These are phyloP conservation scores for Physocephala rufipes DNA, from an alignment of 2,888 invertebrate species.

Conservation along the genomic window DNA sequence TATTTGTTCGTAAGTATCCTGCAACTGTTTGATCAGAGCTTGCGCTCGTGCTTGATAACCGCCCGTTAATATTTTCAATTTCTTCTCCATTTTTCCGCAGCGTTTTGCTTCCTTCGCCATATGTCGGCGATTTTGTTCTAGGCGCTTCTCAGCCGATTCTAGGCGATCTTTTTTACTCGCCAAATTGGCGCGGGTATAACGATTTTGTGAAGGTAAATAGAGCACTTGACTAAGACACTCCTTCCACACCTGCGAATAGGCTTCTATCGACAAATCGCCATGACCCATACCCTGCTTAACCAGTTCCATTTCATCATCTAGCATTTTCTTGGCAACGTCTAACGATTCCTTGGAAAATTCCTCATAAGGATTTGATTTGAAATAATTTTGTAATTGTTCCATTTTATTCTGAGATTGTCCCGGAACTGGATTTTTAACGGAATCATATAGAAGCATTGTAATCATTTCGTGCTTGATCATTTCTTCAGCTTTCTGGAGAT, in stretches of 20 bases:
- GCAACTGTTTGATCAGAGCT: conserved; percentile 85
- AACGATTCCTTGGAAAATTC: conserved; percentile 76
- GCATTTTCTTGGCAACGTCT: conserved; percentile 71
- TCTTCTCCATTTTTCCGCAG: conserved; percentile 98
- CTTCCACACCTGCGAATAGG: conserved; percentile 96
- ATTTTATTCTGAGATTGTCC: conserved; percentile 63
- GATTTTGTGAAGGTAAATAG: conserved; percentile 89
- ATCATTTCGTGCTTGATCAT: conserved; percentile 96
- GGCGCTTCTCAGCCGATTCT: conserved; percentile 89
- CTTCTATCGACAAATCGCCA: conserved; percentile 90
- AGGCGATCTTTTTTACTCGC: conserved; percentile 96
- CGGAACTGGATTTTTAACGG: conserved; percentile 77
- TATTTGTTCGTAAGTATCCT: conserved; percentile 87
- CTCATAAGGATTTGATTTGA: conserved; percentile 88
- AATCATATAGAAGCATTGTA: conserved; percentile 92
- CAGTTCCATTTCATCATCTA: conserved; percentile 85
- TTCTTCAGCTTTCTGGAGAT: conserved; percentile 95
- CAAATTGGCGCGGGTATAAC: conserved; percentile 92
- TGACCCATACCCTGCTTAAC: conserved; percentile 96
- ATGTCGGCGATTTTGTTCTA: conserved; percentile 92
- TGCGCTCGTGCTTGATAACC: conserved; percentile 87
- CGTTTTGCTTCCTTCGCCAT: conserved; percentile 97
- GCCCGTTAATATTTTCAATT: conserved; percentile 92
- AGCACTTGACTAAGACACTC: conserved; percentile 93
- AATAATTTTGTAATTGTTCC: conserved; percentile 78